Evolutionary conservation across 2,113 vertebrate genomes (phyloP).

Genomic region (Actinemys pallida): DNA sequence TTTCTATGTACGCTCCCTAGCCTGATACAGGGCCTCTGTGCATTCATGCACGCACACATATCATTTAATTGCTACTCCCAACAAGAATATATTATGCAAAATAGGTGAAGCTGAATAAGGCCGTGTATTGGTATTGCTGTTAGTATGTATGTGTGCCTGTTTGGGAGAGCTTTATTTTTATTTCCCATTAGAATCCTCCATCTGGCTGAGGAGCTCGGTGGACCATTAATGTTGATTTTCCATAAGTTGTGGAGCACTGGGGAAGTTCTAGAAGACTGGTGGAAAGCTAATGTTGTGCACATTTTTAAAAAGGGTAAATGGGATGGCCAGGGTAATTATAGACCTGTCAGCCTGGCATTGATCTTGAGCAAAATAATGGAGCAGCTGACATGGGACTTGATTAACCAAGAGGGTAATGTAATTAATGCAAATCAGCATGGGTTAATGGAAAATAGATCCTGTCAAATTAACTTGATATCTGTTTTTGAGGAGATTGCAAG

Average conservation of each 20-base stretch:
- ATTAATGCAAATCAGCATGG: not conserved
- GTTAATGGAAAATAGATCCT: not conserved
- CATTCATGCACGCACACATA: not conserved
- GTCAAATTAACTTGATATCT: not conserved
- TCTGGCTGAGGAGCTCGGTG: not conserved
- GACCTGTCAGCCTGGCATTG: not conserved
- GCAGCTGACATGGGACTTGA: not conserved
- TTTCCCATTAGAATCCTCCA: not conserved
- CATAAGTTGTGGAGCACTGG: not conserved
- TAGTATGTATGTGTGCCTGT: not conserved
- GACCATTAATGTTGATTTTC: not conserved
- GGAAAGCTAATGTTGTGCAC: not conserved
- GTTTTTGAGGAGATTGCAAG: not conserved
- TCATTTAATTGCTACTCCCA: not conserved
- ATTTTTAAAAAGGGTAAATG: not conserved
- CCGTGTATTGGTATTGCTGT: not conserved
- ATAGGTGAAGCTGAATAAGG: not conserved
- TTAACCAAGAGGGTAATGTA: not conserved
- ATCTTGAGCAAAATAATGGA: not conserved
- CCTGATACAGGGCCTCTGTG: not conserved
- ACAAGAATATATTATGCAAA: not conserved
- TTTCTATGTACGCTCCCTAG: not conserved
- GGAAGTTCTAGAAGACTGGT: not conserved
- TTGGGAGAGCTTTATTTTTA: not conserved
- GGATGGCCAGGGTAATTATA: not conserved